phyloP scores from a whole-genome alignment of 2,888 invertebrate genomes.

The Julus scanicus region DNA sequence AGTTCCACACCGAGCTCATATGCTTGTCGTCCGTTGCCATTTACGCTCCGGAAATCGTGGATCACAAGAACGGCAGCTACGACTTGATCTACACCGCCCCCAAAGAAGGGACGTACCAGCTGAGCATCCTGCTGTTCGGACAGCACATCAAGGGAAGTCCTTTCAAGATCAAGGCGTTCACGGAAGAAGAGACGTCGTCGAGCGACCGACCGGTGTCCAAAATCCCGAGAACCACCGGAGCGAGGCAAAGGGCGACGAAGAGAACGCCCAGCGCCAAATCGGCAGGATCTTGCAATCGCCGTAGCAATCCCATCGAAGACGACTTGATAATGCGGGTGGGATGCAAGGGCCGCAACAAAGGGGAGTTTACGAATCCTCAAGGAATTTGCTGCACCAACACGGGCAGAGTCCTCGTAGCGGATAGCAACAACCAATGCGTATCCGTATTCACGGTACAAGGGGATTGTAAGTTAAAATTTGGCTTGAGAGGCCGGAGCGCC shows the following conservation, averaged over 20 bases:
- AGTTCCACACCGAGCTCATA: slow-evolving; percentile 63
- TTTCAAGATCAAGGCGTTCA: slow-evolving; percentile 65
- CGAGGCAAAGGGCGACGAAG: slow-evolving; percentile 66
- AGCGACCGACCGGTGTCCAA: slow-evolving; percentile 63
- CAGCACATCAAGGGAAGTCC: slow-evolving; percentile 68
- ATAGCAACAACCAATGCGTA: slow-evolving; percentile 69
- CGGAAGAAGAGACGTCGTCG: slow-evolving; percentile 62
- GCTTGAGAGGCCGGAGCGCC: slow-evolving; percentile 67
- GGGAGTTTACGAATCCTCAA: slow-evolving; percentile 70
- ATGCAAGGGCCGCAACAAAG: slow-evolving; percentile 68
- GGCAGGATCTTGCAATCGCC: slow-evolving; percentile 65
- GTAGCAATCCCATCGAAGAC: slow-evolving; percentile 67
- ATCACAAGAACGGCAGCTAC: slow-evolving; percentile 65
- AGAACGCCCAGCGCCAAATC: slow-evolving; percentile 66
- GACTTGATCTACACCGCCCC: slow-evolving; percentile 66
- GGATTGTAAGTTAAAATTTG: slow-evolving; percentile 67
- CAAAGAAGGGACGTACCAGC: slow-evolving; percentile 65
- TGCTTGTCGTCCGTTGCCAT: slow-evolving; percentile 61
- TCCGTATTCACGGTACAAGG: slow-evolving; percentile 65
- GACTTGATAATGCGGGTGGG: slow-evolving; percentile 69
- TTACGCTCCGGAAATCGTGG: slow-evolving; percentile 63
- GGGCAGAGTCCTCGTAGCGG: slow-evolving; percentile 68
- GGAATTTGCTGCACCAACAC: slow-evolving; percentile 66
- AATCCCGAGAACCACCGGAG: slow-evolving; percentile 65
- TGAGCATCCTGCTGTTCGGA: slow-evolving; percentile 66